Evolutionary conservation across 2,888 invertebrate genomes (phyloP), one percentile per base, ranked within the genome.

Genomic region (Periphyllus acericola): DNA sequence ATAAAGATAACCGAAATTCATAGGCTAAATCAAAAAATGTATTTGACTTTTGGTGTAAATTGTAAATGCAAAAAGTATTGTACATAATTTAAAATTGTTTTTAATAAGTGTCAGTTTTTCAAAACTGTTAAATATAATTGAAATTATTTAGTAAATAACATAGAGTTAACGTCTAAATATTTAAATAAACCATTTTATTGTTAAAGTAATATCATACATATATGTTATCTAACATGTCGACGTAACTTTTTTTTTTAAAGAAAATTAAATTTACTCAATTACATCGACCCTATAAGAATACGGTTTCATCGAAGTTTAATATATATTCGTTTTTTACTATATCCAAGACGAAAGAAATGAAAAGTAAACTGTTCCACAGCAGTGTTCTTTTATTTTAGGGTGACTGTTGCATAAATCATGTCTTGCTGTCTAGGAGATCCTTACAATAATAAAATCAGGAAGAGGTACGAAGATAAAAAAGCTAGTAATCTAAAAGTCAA

Each of bases 401-500:
- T 66, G 60, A 32, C 60, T 80, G 74, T 87, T 80, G 55, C 80
- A 87, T 87, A 81, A 80, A 87, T 87, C 87, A 87, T 87, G 86
- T 19, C 79, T 74, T 29, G 60, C 80, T 74, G 86, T 19, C 79
- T 74, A 29, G 40, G 80, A 87, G 36, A 87, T 86, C 29, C 81
- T 72, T 60, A 79, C 79, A 81, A 81, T 87, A 87, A 87, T 87
- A 87, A 87, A 87, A 80, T 74, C 60, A 25, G 81, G 80, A 80
- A 72, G 72, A 80, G 87, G 71, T 75, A 60, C 68, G 66, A n/a
- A 66, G 74, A 87, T 87, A 87, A 87, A 80, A 81, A 74, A 80
- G 29, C 80, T 87, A 80, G 80, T 60, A 87, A 87, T 87, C 87
- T 87, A 80, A 87, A 87, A 87, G 87, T 87, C 87, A 87, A 87